These are phyloP conservation scores for Drosophila novamexicana DNA, from an alignment of 1,140 invertebrate species.

Conservation along the genomic window DNA sequence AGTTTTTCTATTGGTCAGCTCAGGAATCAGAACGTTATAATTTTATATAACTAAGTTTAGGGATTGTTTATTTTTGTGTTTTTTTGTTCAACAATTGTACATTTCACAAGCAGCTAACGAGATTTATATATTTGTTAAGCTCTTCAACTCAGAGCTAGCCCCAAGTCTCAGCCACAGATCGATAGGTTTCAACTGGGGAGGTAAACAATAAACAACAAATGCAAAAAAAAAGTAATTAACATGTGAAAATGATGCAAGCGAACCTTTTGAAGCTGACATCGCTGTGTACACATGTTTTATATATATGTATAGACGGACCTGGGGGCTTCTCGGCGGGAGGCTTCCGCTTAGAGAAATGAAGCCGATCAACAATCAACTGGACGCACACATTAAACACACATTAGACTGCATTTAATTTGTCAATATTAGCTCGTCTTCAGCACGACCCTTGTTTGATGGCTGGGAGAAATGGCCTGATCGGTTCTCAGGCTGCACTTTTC, in stretches of 20 bases:
- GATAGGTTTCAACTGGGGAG: background rate
- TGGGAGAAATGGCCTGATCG: slow-evolving; percentile 42
- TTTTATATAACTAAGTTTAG: too few relatives aligned
- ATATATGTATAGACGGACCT: background rate
- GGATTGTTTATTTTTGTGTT: background rate
- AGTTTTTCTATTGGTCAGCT: too few relatives aligned
- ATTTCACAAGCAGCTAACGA: background rate
- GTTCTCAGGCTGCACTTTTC: slow-evolving; percentile 79
- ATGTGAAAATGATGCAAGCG: slow-evolving; percentile 25
- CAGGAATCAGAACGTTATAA: too few relatives aligned
- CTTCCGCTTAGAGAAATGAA: background rate
- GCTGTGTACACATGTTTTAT: background rate
- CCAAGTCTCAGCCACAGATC: background rate
- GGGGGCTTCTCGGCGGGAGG: slow-evolving; percentile 5
- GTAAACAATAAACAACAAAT: slow-evolving; percentile 3
- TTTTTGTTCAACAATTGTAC: background rate
- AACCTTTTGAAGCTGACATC: background rate
- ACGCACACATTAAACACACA: slow-evolving; percentile 70
- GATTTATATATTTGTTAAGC: slow-evolving; percentile 7
- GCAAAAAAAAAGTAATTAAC: slow-evolving; percentile 23
- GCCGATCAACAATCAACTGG: slow-evolving; percentile 22
- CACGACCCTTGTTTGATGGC: slow-evolving; percentile 11
- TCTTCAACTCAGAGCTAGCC: background rate
- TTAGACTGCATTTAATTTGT: slow-evolving; percentile 82
- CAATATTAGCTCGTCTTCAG: slow-evolving; percentile 68